A percentile compares a stretch with the other conserved stretches of the same genome.
phyloP scores from a whole-genome alignment of 1,140 invertebrate species.

The Pogonomyrmex californicus region DNA sequence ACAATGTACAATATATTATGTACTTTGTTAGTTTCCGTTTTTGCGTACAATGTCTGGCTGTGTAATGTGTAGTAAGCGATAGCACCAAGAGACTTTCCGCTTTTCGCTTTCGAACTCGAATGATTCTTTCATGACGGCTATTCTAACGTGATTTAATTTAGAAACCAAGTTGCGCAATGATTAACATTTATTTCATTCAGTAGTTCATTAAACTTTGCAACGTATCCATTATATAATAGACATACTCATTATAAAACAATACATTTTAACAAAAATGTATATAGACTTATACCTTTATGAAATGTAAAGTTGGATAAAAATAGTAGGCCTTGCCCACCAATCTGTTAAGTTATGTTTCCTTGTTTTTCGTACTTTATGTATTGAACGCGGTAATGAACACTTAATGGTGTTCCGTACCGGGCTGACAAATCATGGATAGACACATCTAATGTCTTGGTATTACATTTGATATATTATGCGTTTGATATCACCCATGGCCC shows the following conservation, averaged over 20 bases:
- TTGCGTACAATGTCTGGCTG: constrained; percentile 84
- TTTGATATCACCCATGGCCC: constrained; percentile 75
- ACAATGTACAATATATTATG: constrained; percentile 87
- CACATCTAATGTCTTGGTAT: constrained; percentile 62
- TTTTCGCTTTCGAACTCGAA: constrained; percentile 65
- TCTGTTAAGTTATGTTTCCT: constrained; percentile 73
- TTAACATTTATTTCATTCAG: constrained; percentile 79
- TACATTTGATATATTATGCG: constrained; percentile 72
- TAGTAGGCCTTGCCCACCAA: constrained; percentile 78
- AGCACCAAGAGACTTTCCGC: constrained; percentile 82
- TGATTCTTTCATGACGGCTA: constrained; percentile 56
- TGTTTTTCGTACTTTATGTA: constrained; percentile 68
- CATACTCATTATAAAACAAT: constrained; percentile 80
- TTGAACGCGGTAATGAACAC: constrained; percentile 72
- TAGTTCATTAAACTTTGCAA: constrained; percentile 79
- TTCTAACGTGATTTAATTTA: constrained; percentile 70
- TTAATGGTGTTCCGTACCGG: constrained; percentile 71
- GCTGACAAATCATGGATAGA: constrained; percentile 66
- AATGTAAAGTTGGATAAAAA: constrained; percentile 84
- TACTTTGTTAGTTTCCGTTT: constrained; percentile 80
- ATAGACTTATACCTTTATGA: constrained; percentile 78
- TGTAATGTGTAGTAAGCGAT: constrained; percentile 86
- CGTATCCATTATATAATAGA: constrained; percentile 77
- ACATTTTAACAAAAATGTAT: constrained; percentile 79
- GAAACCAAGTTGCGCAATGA: constrained; percentile 76